Evolutionary conservation across 2,113 vertebrate genomes (phyloP).

Genomic region (Cyprinodon brontotheroides): DNA sequence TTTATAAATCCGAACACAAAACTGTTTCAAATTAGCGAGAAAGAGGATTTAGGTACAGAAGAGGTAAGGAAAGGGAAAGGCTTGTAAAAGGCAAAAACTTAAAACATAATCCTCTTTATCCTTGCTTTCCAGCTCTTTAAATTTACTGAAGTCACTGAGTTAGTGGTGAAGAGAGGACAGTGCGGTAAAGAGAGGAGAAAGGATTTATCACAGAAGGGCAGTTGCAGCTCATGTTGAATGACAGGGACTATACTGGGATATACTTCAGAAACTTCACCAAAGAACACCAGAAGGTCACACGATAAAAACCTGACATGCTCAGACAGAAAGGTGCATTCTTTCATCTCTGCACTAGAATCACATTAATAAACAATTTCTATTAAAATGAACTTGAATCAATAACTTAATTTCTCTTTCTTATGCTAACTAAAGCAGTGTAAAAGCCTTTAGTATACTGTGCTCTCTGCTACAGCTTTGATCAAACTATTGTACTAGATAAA

Average conservation of each 20-base stretch:
- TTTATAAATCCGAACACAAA: not conserved
- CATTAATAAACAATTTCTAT: constrained; percentile 12
- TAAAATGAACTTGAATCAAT: constrained; percentile 25
- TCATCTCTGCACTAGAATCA: constrained; percentile 7
- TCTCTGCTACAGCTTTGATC: constrained; percentile 4
- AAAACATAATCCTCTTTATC: constrained; percentile 29
- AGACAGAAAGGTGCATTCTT: constrained; percentile 1
- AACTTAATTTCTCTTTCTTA: constrained; percentile 29
- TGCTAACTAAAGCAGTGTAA: constrained; percentile 19
- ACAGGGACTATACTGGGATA: not conserved
- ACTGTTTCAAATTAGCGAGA: not conserved
- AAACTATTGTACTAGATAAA: constrained; percentile 16
- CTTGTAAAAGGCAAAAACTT: constrained; percentile 5
- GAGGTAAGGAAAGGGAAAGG: not conserved
- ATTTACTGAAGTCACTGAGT: constrained; percentile 35
- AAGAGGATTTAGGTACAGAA: not conserved
- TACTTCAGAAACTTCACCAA: not conserved
- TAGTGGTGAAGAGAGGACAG: constrained; percentile 13
- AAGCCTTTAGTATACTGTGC: constrained; percentile 13
- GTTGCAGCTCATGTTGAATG: constrained; percentile 38
- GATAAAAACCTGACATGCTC: not conserved
- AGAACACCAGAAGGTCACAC: not conserved
- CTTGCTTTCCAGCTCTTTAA: constrained; percentile 50
- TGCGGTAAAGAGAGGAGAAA: not conserved
- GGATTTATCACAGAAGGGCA: constrained; percentile 61